phyloP scores from a whole-genome alignment of 2,888 invertebrate genomes.

The Bellardia pandia region DNA sequence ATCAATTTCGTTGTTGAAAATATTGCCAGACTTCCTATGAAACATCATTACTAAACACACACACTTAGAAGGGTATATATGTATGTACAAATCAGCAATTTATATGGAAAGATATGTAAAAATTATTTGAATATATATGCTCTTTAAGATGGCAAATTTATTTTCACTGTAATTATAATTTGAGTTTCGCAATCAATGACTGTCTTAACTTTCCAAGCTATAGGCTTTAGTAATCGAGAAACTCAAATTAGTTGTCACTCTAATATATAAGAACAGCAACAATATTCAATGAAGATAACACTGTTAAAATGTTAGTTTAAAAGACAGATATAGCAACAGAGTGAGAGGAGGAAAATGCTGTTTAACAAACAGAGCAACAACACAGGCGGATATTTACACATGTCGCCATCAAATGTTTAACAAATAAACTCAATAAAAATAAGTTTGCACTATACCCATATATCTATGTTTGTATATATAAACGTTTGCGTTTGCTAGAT shows the following conservation, averaged over 20 bases:
- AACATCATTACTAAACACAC: conserved; percentile 30
- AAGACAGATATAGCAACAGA: neutral
- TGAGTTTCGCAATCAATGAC: too few relatives aligned
- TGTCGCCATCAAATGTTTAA: conserved; percentile 60
- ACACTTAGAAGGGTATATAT: neutral
- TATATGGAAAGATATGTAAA: too few relatives aligned
- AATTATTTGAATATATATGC: too few relatives aligned
- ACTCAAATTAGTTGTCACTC: too few relatives aligned
- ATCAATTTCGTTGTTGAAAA: conserved; percentile 30
- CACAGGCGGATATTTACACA: conserved; percentile 66
- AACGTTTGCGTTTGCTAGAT: neutral
- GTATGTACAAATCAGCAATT: too few relatives aligned
- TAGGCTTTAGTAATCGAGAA: too few relatives aligned
- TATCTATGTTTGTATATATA: too few relatives aligned
- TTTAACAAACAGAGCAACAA: conserved; percentile 44
- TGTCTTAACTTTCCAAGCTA: too few relatives aligned
- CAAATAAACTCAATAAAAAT: conserved; percentile 52
- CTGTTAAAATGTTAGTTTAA: neutral
- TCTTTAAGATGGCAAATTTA: too few relatives aligned
- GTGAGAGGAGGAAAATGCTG: neutral
- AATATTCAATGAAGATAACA: conserved; percentile 4
- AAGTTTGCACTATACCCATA: conserved; percentile 6
- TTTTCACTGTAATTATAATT: too few relatives aligned
- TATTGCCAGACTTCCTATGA: conserved; percentile 53
- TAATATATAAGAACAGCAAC: conserved; percentile 7